Conservation (phyloP, 2,888 invertebrate species). For the Hyposoter dolosus region DNA sequence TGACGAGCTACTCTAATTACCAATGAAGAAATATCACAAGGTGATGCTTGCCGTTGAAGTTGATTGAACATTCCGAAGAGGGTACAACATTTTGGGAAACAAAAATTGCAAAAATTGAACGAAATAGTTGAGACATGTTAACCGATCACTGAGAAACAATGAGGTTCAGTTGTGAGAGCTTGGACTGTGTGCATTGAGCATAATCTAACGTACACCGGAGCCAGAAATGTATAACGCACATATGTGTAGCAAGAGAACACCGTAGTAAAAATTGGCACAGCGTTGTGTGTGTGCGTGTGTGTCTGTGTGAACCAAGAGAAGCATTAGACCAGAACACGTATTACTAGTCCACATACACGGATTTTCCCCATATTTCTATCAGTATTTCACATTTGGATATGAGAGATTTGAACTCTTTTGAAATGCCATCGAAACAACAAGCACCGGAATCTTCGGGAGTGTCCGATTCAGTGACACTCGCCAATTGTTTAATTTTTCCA, state of each 20-base stretch:
- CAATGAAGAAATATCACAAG: background rate
- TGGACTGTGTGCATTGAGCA: slow-evolving; percentile 21
- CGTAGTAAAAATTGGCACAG: slow-evolving; percentile 67
- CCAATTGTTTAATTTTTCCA: background rate
- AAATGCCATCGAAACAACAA: background rate
- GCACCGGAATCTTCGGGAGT: background rate
- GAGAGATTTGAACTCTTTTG: background rate
- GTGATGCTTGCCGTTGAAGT: background rate
- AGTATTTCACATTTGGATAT: slow-evolving; percentile 6
- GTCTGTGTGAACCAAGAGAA: slow-evolving; percentile 40
- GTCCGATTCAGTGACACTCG: background rate
- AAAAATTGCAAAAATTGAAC: background rate
- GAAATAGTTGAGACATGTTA: background rate
- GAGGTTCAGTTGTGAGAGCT: slow-evolving; percentile 13
- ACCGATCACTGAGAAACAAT: background rate
- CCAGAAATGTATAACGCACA: slow-evolving; percentile 25
- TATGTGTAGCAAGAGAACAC: slow-evolving; percentile 43
- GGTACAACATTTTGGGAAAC: background rate
- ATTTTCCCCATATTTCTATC: slow-evolving; percentile 37
- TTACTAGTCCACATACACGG: slow-evolving; percentile 60
- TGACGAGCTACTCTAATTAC: background rate
- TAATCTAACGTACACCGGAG: slow-evolving; percentile 13
- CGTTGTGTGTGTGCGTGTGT: slow-evolving; percentile 13
- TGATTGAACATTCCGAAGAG: background rate
- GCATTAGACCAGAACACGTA: slow-evolving; percentile 77